These are phyloP conservation scores for Catharus ustulatus DNA, from an alignment of 2,797 vertebrate species.

Conservation along the genomic window DNA sequence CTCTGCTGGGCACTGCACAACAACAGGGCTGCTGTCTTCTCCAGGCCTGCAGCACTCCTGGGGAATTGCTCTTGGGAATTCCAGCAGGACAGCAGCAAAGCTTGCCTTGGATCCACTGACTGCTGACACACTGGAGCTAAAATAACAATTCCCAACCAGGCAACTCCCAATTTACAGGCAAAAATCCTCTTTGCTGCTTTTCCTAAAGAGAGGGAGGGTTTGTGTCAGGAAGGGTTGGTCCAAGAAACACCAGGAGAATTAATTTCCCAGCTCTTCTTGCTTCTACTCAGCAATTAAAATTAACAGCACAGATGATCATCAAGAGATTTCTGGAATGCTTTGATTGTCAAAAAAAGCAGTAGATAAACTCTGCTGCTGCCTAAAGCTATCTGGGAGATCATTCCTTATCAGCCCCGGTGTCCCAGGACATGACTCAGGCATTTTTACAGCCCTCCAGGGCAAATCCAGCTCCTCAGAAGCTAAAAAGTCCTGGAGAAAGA, in stretches of 20 bases:
- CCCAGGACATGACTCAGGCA: neutral
- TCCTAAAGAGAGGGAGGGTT: neutral
- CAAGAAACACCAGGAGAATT: neutral
- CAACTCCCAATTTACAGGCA: neutral
- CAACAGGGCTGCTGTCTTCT: neutral
- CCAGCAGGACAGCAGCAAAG: neutral
- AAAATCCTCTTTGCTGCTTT: accelerated
- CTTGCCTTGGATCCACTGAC: accelerated
- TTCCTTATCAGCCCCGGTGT: neutral
- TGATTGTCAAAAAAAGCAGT: neutral
- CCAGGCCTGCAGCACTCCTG: neutral
- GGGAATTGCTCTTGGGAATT: neutral
- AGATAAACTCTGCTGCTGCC: neutral
- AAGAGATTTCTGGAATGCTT: neutral
- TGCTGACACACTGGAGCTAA: neutral
- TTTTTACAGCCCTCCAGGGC: neutral
- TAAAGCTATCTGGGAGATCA: neutral
- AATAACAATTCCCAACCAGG: neutral
- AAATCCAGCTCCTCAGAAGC: neutral
- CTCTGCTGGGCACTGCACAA: neutral
- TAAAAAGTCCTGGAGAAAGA: neutral
- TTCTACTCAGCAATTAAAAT: neutral
- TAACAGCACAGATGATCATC: neutral
- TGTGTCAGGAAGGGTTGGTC: accelerated
- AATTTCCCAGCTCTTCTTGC: neutral